Evolutionary conservation across 2,797 vertebrate genomes (phyloP).

Genomic region (Crypturellus tataupa): DNA sequence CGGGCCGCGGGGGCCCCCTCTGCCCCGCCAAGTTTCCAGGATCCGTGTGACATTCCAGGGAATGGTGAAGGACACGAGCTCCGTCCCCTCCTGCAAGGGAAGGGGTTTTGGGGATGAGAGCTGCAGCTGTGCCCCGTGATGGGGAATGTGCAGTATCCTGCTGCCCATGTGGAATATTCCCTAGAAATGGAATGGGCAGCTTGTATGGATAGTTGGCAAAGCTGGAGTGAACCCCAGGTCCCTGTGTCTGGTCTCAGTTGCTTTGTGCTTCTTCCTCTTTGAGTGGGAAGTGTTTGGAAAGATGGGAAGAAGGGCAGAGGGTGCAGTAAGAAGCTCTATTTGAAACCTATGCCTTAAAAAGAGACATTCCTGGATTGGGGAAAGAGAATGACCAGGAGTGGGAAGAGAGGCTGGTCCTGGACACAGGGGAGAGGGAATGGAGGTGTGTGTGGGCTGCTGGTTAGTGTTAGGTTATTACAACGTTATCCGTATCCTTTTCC

Average conservation of each 20-base stretch:
- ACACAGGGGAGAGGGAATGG: neutral
- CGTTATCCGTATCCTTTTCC: neutral
- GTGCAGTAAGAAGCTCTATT: neutral
- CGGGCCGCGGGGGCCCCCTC: no score
- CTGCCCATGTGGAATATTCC: accelerated
- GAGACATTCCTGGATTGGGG: neutral
- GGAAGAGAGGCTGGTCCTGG: neutral
- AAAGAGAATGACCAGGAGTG: neutral
- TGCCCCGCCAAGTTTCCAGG: no score
- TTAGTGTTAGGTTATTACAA: neutral
- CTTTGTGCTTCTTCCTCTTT: accelerated
- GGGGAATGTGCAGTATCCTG: neutral
- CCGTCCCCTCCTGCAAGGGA: neutral
- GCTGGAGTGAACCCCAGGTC: neutral
- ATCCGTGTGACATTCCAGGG: no score
- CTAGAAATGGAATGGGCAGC: neutral
- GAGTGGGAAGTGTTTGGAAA: neutral
- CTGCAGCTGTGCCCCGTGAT: neutral
- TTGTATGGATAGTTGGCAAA: neutral
- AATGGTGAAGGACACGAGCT: neutral
- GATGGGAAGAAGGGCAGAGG: neutral
- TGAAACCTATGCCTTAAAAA: neutral
- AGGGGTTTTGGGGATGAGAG: neutral
- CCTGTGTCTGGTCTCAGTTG: slow-evolving; percentile 22
- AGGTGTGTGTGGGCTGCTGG: neutral